Percentiles rank a stretch among this genome's conserved stretches.
phyloP scores from a whole-genome alignment of 2,113 vertebrate species.

The Laticauda laticaudata region DNA sequence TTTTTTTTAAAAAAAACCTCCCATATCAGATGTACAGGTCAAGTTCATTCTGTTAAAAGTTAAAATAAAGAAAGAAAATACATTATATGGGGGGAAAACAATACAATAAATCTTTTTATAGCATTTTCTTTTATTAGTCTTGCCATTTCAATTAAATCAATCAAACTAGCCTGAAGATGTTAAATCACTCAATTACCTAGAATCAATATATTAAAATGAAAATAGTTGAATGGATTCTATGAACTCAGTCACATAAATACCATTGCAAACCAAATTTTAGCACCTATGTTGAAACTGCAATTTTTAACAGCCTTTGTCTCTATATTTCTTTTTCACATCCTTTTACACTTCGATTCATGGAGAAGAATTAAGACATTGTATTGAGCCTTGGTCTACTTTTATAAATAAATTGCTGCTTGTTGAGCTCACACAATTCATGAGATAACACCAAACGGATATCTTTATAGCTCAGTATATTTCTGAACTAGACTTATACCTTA shows the following conservation, averaged over 20 bases:
- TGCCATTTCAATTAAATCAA: not conserved
- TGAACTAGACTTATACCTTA: not conserved
- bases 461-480: not conserved
- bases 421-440: not conserved
- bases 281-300: not conserved
- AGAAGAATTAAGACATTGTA: not conserved
- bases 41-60: not conserved
- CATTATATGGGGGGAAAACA: not conserved
- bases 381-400: not conserved
- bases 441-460: not conserved
- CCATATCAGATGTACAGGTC: not conserved
- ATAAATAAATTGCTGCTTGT: not conserved
- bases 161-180: not conserved
- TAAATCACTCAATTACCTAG: not conserved
- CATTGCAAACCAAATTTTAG: not conserved
- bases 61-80: not conserved
- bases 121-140: not conserved
- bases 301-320: not conserved
- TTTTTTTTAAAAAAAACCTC: not conserved
- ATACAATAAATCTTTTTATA: not conserved
- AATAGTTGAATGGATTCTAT: not conserved
- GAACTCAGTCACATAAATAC: not conserved
- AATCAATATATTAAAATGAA: not conserved
- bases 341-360: not conserved
- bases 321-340: not conserved